A percentile compares a stretch with the other conserved stretches of the same genome.
These are phyloP conservation scores for Labeo calbasu DNA, from an alignment of 2,797 vertebrate species.

Conservation along the genomic window DNA sequence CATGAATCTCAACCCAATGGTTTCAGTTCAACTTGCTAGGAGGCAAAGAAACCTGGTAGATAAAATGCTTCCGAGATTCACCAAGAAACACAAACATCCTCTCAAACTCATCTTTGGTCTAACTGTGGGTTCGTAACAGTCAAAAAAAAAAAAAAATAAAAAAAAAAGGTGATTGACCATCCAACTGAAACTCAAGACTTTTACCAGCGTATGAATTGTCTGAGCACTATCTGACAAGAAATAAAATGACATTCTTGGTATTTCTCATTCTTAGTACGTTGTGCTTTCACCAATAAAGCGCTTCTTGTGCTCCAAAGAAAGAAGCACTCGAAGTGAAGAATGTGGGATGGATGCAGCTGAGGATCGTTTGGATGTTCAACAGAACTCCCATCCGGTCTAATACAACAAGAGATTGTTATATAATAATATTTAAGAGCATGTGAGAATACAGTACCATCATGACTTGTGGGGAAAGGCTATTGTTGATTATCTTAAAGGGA, in stretches of 20 bases:
- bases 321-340: conserved; percentile 24
- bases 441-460: conserved; percentile 32
- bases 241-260: conserved; percentile 5
- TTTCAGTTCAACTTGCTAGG: background rate
- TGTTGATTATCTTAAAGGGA: conserved; percentile 30
- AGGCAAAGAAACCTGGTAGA: background rate
- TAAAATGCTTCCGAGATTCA: background rate
- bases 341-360: conserved; percentile 28
- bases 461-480: conserved; percentile 26
- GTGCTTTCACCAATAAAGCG: conserved; percentile 37
- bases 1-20: background rate
- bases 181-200: background rate
- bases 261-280: conserved; percentile 14
- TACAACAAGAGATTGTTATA: conserved; percentile 15
- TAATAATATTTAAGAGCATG: conserved; percentile 1
- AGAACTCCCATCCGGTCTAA: conserved; percentile 21
- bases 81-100: conserved; percentile 10
- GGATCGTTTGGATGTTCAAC: conserved; percentile 10
- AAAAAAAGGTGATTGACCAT: background rate
- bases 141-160: background rate
- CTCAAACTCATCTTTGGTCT: conserved; percentile 29
- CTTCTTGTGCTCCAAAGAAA: conserved; percentile 18
- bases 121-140: conserved; percentile 12
- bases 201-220: background rate
- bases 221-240: conserved; percentile 10